Evolutionary conservation across 2,888 invertebrate genomes (phyloP).

Genomic region (Metellina segmentata): DNA sequence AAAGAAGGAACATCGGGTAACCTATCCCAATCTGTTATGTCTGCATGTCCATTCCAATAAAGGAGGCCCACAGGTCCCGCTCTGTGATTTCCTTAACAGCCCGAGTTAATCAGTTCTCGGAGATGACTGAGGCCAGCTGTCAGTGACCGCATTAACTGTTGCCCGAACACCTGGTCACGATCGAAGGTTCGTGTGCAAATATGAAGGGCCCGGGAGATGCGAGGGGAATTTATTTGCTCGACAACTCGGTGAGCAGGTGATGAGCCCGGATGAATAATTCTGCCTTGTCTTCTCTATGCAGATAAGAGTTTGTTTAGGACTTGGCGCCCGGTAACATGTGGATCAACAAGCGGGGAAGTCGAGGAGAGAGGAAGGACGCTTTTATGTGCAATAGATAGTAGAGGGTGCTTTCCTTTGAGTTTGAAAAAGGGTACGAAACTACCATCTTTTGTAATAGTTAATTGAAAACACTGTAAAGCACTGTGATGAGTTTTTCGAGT

Average conservation of each 20-base stretch:
- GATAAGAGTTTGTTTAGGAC: constrained; percentile 17
- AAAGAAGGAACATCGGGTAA: constrained; percentile 10
- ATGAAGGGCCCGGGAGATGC: constrained; percentile 17
- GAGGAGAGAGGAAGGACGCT: no score
- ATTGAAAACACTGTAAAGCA: no score
- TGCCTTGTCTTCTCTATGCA: background rate
- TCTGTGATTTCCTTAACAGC: constrained; percentile 9
- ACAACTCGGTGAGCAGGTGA: constrained; percentile 41
- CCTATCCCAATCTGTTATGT: constrained; percentile 26
- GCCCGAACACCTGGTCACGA: constrained; percentile 56
- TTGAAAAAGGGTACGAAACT: no score
- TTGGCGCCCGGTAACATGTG: background rate
- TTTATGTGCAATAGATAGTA: no score
- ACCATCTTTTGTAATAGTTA: no score
- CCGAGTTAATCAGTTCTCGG: constrained; percentile 25
- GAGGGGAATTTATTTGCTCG: constrained; percentile 52
- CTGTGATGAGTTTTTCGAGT: no score
- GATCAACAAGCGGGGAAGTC: no score
- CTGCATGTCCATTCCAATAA: constrained; percentile 6
- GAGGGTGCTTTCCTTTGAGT: no score
- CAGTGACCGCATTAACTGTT: constrained; percentile 46
- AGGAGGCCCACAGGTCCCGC: background rate
- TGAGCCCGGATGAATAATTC: constrained; percentile 39
- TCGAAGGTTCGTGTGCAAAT: constrained; percentile 51
- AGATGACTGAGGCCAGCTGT: constrained; percentile 15